Evolutionary conservation across 2,888 invertebrate genomes (phyloP).

Genomic region (Thumatha senex): DNA sequence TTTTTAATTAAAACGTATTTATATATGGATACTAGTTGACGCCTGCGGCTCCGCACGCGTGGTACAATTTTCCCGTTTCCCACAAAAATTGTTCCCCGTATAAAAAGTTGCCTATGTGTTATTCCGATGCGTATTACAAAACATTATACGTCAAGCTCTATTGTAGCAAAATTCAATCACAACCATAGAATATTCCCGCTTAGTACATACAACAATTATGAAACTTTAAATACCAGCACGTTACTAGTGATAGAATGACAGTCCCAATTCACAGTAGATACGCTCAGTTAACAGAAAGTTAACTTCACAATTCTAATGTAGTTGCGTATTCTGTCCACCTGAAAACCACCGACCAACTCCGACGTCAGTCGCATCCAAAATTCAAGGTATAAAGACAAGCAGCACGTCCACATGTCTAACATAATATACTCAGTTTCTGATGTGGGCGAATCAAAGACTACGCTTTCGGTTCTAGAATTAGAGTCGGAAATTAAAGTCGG

Average conservation of each 20-base stretch:
- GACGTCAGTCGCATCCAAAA: slow-evolving; percentile 65
- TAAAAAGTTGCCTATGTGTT: too few species aligned
- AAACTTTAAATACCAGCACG: slow-evolving; percentile 37
- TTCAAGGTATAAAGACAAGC: slow-evolving; percentile 66
- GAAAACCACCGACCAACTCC: slow-evolving; percentile 60
- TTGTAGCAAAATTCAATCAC: too few species aligned
- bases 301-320: slow-evolving; percentile 62
- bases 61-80: too few species aligned
- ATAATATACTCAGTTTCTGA: slow-evolving; percentile 46
- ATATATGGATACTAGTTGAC: too few species aligned
- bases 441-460: slow-evolving; percentile 54
- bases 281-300: slow-evolving; percentile 45
- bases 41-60: too few species aligned
- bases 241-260: slow-evolving; percentile 46
- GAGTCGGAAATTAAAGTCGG: slow-evolving; percentile 47
- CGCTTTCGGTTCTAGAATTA: slow-evolving; percentile 53
- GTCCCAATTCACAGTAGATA: slow-evolving; percentile 38
- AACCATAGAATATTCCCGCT: neutral
- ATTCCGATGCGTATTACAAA: too few species aligned
- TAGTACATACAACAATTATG: slow-evolving; percentile 17
- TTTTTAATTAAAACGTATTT: too few species aligned
- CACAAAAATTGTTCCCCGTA: too few species aligned
- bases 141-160: too few species aligned
- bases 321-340: slow-evolving; percentile 64
- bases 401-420: slow-evolving; percentile 56